Evolutionary conservation across 35 echinoderm and acorn worm genomes (phyloP), one percentile per base, ranked within the genome.

Genomic region (Strongylocentrotus purpuratus): DNA sequence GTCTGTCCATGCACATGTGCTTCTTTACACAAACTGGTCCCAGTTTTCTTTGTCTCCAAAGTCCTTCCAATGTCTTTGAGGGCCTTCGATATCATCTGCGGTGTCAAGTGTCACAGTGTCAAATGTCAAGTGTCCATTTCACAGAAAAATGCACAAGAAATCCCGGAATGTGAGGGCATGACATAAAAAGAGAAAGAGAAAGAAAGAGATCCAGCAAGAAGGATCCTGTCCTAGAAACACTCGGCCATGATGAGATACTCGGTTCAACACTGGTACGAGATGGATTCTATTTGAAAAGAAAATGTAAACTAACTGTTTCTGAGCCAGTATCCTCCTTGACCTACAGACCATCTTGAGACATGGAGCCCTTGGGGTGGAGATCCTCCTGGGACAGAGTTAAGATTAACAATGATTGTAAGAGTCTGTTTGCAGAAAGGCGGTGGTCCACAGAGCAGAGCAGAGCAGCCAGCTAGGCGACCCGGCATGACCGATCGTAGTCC

Each of bases 91-190:
- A 45, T 89, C 33, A 89, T 13, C 85, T 12, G 20, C 9, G 10
- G 85, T 86, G 28, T 86, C n/a, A 33, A 31, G 33, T 86, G n/a
- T 20, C 85, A 86, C 45, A 89, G 45, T 33, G 87, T 89, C 87
- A 89, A 89, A 89, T 33, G 87, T 89, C 33, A 89, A 89, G 87
- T 89, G 87, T 89, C 31, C 33, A 89, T 35, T 89, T 89, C 87
- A 89, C 33, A 46, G 87, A 89, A 89, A 89, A 89, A 89, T 46
- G 32, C 45, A 18, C 32, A 89, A 89, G 32, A 46, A 45, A 46
- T 89, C 32, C 33, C 4, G 3, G 87, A 31, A 86, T 86, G 85
- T 22, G 13, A 31, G 85, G 0, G 5, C 9, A 86, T 85, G 70
- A 20, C 17, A 20, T 13, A 31, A 45, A 45, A 32, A 88, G 31